A percentile compares a stretch with the other conserved stretches of the same genome.
Evolutionary conservation across 2,888 invertebrate species (phyloP).

Genomic region (Eupithecia subfuscata): DNA sequence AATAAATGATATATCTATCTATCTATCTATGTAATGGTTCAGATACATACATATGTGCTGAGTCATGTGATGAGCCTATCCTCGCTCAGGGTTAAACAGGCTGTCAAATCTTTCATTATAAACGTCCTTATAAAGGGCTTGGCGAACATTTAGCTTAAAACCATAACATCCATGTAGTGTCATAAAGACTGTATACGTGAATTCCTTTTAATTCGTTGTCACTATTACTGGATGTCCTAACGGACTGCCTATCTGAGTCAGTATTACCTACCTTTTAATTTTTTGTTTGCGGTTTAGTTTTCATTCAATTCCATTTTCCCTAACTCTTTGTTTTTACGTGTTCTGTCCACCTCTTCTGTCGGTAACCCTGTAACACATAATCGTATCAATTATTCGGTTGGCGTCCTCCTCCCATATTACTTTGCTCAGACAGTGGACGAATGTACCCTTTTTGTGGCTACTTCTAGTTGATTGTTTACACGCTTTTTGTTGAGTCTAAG

Average conservation of each 20-base stretch:
- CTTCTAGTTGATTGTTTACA: slow-evolving; percentile 35
- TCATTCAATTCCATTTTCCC: background rate
- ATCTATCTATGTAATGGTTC: too few relatives aligned
- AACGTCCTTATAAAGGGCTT: background rate
- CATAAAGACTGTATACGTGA: too few relatives aligned
- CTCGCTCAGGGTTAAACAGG: background rate
- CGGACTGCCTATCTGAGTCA: background rate
- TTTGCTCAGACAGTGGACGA: slow-evolving; percentile 64
- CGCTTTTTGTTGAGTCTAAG: slow-evolving; percentile 13
- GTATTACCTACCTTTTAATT: background rate
- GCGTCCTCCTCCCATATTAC: slow-evolving; percentile 79
- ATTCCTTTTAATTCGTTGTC: too few relatives aligned
- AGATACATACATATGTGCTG: background rate
- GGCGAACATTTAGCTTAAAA: background rate
- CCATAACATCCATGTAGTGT: too few relatives aligned
- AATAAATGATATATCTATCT: too few relatives aligned
- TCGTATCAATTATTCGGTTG: slow-evolving; percentile 81
- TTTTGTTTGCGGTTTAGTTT: background rate
- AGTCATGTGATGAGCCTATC: background rate
- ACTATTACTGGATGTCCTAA: too few relatives aligned
- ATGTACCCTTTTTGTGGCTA: slow-evolving; percentile 57
- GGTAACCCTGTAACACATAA: slow-evolving; percentile 71
- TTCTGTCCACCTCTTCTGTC: slow-evolving; percentile 52
- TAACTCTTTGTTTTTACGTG: slow-evolving; percentile 40
- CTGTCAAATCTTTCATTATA: background rate